Percentiles rank a stretch among this genome's conserved stretches.
Conservation (phyloP, 92 coral and sea anemone species). For the Micromussa lordhowensis region DNA sequence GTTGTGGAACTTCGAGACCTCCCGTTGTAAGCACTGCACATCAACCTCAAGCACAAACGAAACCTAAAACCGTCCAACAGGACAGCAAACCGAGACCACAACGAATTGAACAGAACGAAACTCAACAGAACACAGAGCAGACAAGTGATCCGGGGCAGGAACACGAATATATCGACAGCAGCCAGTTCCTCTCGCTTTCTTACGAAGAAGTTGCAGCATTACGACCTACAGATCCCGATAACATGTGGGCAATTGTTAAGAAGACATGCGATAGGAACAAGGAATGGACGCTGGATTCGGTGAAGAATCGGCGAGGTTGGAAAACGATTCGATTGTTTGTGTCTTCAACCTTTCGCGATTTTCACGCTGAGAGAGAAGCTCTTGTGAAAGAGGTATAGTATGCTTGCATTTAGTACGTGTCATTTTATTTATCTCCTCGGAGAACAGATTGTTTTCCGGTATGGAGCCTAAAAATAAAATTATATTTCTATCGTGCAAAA, state of each 20-base stretch:
- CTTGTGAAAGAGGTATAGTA: constrained; percentile 92
- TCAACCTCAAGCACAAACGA: constrained; percentile 39
- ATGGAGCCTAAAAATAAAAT: background rate
- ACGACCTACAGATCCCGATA: constrained; percentile 76
- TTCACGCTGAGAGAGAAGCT: constrained; percentile 94
- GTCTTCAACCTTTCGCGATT: constrained; percentile 98
- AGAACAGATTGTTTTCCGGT: no score
- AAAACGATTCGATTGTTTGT: constrained; percentile 97
- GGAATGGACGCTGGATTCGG: constrained; percentile 88
- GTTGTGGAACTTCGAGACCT: constrained; percentile 95
- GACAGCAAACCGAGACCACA: background rate
- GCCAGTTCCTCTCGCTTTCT: constrained; percentile 59
- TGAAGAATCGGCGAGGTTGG: constrained; percentile 96
- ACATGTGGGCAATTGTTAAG: constrained; percentile 97
- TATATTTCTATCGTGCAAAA: background rate
- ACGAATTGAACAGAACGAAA: background rate
- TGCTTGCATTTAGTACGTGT: background rate
- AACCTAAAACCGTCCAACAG: background rate
- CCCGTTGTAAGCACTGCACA: constrained; percentile 65
- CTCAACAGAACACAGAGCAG: background rate
- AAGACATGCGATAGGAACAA: constrained; percentile 73
- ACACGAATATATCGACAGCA: constrained; percentile 43
- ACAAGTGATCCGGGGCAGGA: constrained; percentile 9
- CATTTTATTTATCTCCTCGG: background rate
- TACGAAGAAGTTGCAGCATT: constrained; percentile 95